These are phyloP conservation scores for Lophura swinhoii DNA, from an alignment of 2,797 vertebrate genomes.

Conservation along the genomic window DNA sequence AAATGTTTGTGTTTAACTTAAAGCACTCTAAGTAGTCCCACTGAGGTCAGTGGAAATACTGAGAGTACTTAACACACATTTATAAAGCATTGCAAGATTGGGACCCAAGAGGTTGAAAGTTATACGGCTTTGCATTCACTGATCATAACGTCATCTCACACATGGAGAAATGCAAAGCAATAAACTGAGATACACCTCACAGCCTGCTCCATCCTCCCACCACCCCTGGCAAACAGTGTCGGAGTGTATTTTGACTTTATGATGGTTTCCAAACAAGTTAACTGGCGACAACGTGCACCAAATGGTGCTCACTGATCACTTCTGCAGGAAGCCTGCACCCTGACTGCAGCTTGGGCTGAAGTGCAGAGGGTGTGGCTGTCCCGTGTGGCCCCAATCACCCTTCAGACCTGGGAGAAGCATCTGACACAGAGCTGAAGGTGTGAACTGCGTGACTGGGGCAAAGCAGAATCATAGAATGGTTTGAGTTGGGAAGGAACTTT, in stretches of 20 bases:
- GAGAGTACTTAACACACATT: conserved; percentile 16
- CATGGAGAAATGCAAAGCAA: background rate
- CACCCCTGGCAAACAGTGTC: accelerated
- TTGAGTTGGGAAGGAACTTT: background rate
- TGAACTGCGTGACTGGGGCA: no score
- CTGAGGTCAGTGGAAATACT: conserved; percentile 27
- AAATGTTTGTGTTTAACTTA: background rate
- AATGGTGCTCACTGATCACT: accelerated
- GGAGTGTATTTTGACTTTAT: background rate
- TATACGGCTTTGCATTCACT: background rate
- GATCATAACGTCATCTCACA: background rate
- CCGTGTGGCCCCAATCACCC: accelerated
- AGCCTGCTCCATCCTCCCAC: background rate
- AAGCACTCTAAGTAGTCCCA: background rate
- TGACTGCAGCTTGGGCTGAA: accelerated
- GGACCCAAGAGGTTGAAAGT: background rate
- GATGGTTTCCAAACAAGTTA: background rate
- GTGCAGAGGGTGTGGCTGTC: background rate
- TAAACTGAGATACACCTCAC: background rate
- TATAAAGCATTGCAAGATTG: background rate
- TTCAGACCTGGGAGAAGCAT: background rate
- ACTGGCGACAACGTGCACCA: accelerated
- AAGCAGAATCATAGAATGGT: background rate
- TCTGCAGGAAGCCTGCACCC: background rate
- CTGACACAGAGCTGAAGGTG: background rate